phyloP scores from a whole-genome alignment of 1,140 invertebrate species.

The Drosophila ambigua region DNA sequence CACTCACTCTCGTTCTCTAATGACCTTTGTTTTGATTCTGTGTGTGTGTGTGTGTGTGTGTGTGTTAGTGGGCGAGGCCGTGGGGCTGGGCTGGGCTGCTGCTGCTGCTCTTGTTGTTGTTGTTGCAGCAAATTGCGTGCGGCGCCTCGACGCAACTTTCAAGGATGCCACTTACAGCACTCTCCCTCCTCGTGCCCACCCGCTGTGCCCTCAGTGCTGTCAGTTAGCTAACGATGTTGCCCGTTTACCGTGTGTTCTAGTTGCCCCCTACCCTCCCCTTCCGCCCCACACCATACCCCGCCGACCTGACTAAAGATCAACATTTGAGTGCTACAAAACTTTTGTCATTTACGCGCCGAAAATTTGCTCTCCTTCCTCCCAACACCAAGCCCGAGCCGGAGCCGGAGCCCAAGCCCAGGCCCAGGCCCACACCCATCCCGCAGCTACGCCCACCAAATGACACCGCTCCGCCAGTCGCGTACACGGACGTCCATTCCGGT shows the following conservation, averaged over 20 bases:
- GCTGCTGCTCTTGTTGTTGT: slow-evolving; percentile 19
- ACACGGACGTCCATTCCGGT: too few relatives aligned
- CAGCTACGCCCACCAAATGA: slow-evolving; percentile 37
- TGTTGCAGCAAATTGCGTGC: slow-evolving; percentile 73
- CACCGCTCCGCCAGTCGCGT: slow-evolving; percentile 26
- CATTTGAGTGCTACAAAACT: slow-evolving; percentile 71
- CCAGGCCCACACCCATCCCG: slow-evolving; percentile 4
- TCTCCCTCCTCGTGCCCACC: not conserved
- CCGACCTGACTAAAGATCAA: slow-evolving; percentile 74
- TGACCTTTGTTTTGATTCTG: slow-evolving; percentile 49
- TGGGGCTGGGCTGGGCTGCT: not conserved
- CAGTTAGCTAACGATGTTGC: slow-evolving; percentile 75
- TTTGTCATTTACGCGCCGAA: slow-evolving; percentile 78
- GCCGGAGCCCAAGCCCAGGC: not conserved
- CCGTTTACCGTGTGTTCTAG: slow-evolving; percentile 52
- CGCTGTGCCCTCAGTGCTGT: not conserved
- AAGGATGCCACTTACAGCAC: slow-evolving; percentile 75
- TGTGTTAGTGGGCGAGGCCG: not conserved
- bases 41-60: not conserved
- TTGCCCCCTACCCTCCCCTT: too few relatives aligned
- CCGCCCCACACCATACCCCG: slow-evolving; percentile 1
- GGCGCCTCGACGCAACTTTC: slow-evolving; percentile 68
- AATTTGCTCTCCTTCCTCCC: slow-evolving; percentile 45
- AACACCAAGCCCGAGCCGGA: too few relatives aligned
- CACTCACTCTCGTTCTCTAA: slow-evolving; percentile 11